Evolutionary conservation across 1,140 invertebrate species (phyloP), one percentile per base, ranked within the genome.

Genomic region (Panagrolaimus sp.): DNA sequence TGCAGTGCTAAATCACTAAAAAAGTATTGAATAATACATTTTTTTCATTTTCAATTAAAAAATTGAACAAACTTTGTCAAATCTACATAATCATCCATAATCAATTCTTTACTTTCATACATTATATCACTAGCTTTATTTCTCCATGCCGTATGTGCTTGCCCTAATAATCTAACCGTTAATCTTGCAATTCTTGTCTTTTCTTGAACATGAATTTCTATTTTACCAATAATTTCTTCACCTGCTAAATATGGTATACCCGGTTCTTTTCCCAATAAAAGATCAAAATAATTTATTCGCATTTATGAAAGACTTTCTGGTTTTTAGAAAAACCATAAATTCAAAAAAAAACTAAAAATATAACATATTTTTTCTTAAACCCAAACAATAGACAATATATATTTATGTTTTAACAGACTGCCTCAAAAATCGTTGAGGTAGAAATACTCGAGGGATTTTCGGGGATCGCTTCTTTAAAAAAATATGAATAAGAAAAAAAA

Each of bases 31-130:
- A 43, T 17, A 48, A 74, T 26, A 17, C 12, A 47, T 8, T n/a
- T 28, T 52, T 38, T 73, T 17, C 1, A 21, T n/a, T n/a, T n/a
- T n/a, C n/a, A 62, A 46, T 58, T 5, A 21, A 58, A 58, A 21
- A 58, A 24, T 47, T 8, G 28, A 43, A 45, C 43, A 32, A 28
- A 73, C 76, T 58, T 73, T 38, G 76, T 78, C 47, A 78, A 65
- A 62, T 78, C 76, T 52, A 71, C 69, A 48, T 81, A 81, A 21
- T 82, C 77, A 44, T 81, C 73, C 43, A 78, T 52, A 17, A 81
- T 65, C 10, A 71, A 55, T 46, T 81, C 76, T 52, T 67, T 71
- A 62, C 76, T 78, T 63, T 78, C 74, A 64, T 69, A 78, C 32
- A 67, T 26, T 32, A 43, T 47, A 47, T 77, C 71, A 48, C 62